phyloP scores from a whole-genome alignment of 1,140 invertebrate species.

The Bombus sylvicola region DNA sequence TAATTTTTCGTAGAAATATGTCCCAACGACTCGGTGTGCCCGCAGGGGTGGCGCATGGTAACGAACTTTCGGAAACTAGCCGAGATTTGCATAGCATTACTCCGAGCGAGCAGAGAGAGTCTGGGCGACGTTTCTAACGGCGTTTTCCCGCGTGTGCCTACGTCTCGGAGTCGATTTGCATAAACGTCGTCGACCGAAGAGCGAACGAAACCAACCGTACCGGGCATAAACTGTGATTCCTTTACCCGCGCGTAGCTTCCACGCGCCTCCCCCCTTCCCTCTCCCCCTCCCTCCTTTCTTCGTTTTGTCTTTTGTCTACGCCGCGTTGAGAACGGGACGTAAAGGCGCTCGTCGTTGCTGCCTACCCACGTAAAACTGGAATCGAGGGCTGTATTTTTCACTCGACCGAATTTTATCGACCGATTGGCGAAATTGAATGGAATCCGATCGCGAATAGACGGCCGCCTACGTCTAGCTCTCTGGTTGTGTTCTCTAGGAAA shows the following conservation, averaged over 20 bases:
- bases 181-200: slow-evolving; percentile 63
- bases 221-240: slow-evolving; percentile 69
- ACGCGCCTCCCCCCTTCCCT: neutral
- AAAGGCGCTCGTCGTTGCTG: slow-evolving; percentile 26
- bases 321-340: slow-evolving; percentile 41
- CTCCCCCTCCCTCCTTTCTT: no score
- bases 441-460: neutral
- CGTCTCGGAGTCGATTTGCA: slow-evolving; percentile 64
- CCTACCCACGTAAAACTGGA: slow-evolving; percentile 40
- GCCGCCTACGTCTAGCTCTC: neutral
- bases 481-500: neutral
- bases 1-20: slow-evolving; percentile 48
- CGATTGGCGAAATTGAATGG: slow-evolving; percentile 36
- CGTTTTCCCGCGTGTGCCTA: slow-evolving; percentile 55
- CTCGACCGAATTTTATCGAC: slow-evolving; percentile 30
- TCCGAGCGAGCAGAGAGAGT: slow-evolving; percentile 36
- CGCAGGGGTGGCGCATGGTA: slow-evolving; percentile 58
- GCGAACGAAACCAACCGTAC: slow-evolving; percentile 64
- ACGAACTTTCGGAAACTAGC: slow-evolving; percentile 72
- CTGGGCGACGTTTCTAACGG: slow-evolving; percentile 60
- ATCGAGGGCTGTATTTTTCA: slow-evolving; percentile 24
- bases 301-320: slow-evolving; percentile 25
- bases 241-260: slow-evolving; percentile 36
- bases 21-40: neutral
- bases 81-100: slow-evolving; percentile 74